phyloP scores from a whole-genome alignment of 2,113 vertebrate genomes.

The Steatornis caripensis region DNA sequence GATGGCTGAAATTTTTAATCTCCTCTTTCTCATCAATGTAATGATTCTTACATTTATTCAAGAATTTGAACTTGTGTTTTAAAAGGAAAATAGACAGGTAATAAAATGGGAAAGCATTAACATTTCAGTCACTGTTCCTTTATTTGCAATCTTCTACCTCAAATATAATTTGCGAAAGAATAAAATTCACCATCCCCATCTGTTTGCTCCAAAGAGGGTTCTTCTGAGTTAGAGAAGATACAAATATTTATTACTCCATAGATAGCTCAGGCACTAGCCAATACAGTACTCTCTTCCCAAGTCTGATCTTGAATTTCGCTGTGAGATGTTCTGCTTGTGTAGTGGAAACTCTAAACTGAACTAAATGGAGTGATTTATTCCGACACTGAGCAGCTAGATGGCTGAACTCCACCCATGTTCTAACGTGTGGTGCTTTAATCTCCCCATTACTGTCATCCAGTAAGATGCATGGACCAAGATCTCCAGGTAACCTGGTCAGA shows the following conservation, averaged over 20 bases:
- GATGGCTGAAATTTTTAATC: not conserved
- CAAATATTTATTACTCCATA: rapidly evolving
- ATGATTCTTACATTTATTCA: not conserved
- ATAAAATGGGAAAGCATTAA: not conserved
- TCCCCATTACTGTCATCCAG: not conserved
- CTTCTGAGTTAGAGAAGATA: not conserved
- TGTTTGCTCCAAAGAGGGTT: not conserved
- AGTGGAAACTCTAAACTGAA: not conserved
- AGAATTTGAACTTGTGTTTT: not conserved
- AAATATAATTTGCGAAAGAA: not conserved
- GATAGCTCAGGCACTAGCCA: not conserved
- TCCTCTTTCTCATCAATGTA: not conserved
- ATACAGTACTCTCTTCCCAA: not conserved
- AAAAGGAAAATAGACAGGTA: not conserved
- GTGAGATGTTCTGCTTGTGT: not conserved
- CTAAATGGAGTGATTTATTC: not conserved
- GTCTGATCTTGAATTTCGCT: not conserved
- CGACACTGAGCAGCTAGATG: not conserved
- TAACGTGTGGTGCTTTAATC: not conserved
- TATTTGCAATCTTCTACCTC: not conserved
- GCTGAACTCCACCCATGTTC: not conserved
- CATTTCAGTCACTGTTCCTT: not conserved
- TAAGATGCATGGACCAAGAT: not conserved
- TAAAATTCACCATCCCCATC: not conserved
- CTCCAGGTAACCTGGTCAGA: not conserved